Evolutionary conservation across 1,140 invertebrate species (phyloP).

Genomic region (Parapsyche elsis): DNA sequence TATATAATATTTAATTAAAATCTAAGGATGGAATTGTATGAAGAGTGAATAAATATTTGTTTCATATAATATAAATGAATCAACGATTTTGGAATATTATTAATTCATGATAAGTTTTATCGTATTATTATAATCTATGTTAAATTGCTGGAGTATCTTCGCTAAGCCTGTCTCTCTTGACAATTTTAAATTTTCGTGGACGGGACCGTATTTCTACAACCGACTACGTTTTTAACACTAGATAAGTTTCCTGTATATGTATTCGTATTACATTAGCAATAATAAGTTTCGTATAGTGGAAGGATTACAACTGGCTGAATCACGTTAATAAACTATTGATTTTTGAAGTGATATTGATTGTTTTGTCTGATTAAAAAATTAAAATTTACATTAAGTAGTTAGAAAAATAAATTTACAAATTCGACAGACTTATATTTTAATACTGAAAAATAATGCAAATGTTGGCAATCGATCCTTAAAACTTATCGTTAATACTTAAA

Average conservation of each 20-base stretch:
- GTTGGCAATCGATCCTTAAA: conserved; percentile 10
- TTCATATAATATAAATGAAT: background rate
- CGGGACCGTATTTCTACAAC: conserved; percentile 12
- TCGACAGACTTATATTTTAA: conserved; percentile 25
- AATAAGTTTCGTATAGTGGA: too few species aligned
- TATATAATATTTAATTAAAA: background rate
- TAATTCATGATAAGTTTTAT: too few species aligned
- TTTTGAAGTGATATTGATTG: background rate
- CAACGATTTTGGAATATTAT: background rate
- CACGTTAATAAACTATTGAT: too few species aligned
- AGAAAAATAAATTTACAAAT: conserved; percentile 12
- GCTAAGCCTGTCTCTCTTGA: background rate
- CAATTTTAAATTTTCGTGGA: background rate
- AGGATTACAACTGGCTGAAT: too few species aligned
- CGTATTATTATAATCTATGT: background rate
- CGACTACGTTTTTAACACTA: background rate
- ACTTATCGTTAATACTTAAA: background rate
- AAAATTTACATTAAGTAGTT: background rate
- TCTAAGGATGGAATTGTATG: background rate
- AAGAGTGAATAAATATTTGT: background rate
- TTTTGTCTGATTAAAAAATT: background rate
- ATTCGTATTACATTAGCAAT: too few species aligned
- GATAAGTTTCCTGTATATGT: background rate
- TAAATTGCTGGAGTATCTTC: background rate
- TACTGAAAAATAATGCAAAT: conserved; percentile 21